These are phyloP conservation scores for Teleopsis dalmanni DNA, from an alignment of 1,140 invertebrate species.

Conservation along the genomic window DNA sequence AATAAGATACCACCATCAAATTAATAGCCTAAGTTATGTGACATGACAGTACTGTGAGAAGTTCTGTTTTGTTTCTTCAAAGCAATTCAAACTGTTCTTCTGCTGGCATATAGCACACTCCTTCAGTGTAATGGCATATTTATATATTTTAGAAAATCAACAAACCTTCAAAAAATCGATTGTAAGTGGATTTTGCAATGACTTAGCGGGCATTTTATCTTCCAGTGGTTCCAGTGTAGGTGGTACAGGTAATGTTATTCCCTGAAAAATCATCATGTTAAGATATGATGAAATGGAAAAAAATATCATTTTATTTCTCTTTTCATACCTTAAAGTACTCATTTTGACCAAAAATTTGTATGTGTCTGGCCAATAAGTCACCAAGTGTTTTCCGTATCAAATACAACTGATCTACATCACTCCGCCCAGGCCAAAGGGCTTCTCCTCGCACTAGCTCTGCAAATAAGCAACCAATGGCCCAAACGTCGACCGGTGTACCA, in stretches of 20 bases:
- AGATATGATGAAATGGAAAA: no score
- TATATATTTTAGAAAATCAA: no score
- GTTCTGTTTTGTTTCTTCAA: no score
- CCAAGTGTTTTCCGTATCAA: conserved; percentile 86
- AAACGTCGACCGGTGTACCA: conserved; percentile 93
- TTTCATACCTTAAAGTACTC: conserved; percentile 69
- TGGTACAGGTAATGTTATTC: conserved; percentile 86
- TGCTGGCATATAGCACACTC: no score
- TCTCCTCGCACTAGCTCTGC: conserved; percentile 93
- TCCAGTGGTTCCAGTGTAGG: conserved; percentile 79
- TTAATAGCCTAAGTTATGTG: no score
- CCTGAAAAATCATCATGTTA: no score
- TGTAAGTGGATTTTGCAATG: conserved; percentile 54
- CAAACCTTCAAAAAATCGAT: conserved; percentile 81
- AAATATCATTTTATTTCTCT: background rate
- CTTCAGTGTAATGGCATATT: no score
- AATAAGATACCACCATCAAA: no score
- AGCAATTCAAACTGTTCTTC: no score
- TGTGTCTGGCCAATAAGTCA: conserved; percentile 85
- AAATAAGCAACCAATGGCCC: conserved; percentile 68
- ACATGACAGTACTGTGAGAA: no score
- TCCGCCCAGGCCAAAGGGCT: conserved; percentile 95
- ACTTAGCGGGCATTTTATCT: conserved; percentile 67
- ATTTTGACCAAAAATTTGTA: conserved; percentile 92
- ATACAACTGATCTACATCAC: conserved; percentile 96